Conservation (phyloP, 2,113 vertebrate species). For the Leptosomus discolor region DNA sequence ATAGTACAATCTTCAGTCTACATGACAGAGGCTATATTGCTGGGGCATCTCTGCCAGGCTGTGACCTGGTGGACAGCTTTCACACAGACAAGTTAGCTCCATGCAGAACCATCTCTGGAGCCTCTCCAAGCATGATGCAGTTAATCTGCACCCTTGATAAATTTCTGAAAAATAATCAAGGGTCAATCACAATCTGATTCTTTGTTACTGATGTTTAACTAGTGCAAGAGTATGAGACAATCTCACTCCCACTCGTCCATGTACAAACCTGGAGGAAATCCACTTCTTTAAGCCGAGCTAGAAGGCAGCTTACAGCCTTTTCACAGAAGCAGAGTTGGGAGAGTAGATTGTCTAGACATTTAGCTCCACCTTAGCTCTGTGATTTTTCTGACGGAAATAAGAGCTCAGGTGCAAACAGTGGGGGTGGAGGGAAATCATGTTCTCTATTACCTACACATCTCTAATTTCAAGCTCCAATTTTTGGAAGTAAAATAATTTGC, state of each 20-base stretch:
- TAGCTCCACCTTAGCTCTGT: background rate
- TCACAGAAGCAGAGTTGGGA: background rate
- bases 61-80: fast-evolving
- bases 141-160: background rate
- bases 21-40: background rate
- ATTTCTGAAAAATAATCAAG: background rate
- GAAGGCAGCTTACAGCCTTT: background rate
- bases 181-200: background rate
- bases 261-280: background rate
- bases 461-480: slow-evolving; percentile 74
- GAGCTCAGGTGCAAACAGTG: slow-evolving; percentile 57
- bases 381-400: background rate
- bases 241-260: background rate
- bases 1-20: background rate
- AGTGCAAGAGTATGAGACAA: background rate
- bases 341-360: background rate
- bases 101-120: background rate
- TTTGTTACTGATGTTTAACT: background rate
- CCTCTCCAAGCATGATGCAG: background rate
- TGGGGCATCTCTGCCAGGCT: background rate
- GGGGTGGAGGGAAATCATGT: slow-evolving; percentile 43
- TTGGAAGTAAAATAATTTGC: slow-evolving; percentile 72
- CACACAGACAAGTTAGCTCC: background rate
- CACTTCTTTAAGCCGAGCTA: background rate
- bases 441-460: slow-evolving; percentile 73